Base-by-base conservation (phyloP, 2,113 vertebrate genomes). In the Coracopsis vasa region DNA sequence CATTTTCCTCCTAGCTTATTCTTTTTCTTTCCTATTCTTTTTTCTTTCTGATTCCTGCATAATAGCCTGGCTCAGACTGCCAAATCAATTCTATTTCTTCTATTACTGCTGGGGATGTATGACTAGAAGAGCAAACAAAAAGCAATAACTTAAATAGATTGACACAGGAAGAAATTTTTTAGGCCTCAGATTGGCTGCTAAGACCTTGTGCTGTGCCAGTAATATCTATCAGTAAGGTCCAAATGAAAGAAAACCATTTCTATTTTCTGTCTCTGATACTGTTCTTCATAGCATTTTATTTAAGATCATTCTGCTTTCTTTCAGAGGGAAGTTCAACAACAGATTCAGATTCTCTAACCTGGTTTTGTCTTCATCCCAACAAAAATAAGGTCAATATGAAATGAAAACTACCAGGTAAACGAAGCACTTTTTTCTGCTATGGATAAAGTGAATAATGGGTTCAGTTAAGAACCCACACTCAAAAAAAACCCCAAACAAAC, bases 21-120 rank as follows among this genome's bases (percentile, higher is more conserved):
- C 39, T 80, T 91, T n/a, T 77, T 54, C 37, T 66, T 86, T 88
- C 21, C 25, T 35, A 35, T 65, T 66, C 31, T 73, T 94, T 94
- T 90, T 88, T 71, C 28, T 86, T 84, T 87, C 56, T 42, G 71
- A 85, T 89, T 95, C 56, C 37, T 83, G 54, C 29, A 16, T 78
- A 88, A 86, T 39, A 93, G 23, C 33, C 45, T 91, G 71, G 44
- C 54, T 89, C 71, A 94, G 56, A 84, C 35, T 61, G 47, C 61
- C 51, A 91, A 89, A 82, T 72, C 66, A 94, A 53, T 92, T 95
- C 31, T 78, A 74, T 91, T 91, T 93, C 65, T 93, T 92, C 60
- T 83, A 23, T 92, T 90, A 78, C 73, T 93, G 41, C 66, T 82
- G 58, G 37, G 66, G 94, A 61, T 56, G 12, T 92, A 90, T 79